phyloP scores from a whole-genome alignment of 2,797 vertebrate genomes.

The Trachurus trachurus region DNA sequence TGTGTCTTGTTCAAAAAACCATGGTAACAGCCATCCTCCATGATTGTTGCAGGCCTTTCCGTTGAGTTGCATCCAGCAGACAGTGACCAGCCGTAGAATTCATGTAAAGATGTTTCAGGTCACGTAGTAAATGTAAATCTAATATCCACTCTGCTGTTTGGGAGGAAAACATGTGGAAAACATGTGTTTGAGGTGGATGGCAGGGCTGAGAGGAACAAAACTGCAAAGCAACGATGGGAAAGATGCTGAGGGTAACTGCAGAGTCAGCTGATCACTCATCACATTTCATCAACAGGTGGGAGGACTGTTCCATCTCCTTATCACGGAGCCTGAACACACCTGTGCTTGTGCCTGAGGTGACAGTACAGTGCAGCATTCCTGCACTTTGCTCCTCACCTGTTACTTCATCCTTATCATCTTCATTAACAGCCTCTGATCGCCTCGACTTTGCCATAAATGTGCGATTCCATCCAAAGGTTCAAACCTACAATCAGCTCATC shows the following conservation, averaged over 20 bases:
- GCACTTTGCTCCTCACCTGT: constrained; percentile 45
- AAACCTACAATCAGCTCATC: neutral
- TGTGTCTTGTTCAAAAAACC: too few species aligned
- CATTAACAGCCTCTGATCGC: constrained; percentile 21
- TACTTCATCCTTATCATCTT: constrained; percentile 28
- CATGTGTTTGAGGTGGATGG: too few species aligned
- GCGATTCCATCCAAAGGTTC: constrained; percentile 43
- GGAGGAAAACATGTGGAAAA: neutral
- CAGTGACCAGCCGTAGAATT: too few species aligned
- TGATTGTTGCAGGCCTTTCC: too few species aligned
- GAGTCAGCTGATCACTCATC: neutral
- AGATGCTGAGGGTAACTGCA: neutral
- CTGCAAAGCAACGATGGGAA: too few species aligned
- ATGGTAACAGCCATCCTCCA: too few species aligned
- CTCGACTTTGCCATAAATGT: constrained; percentile 39
- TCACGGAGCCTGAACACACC: neutral
- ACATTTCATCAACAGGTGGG: neutral
- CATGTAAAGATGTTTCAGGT: too few species aligned
- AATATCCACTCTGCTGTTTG: neutral
- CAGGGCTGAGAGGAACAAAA: too few species aligned
- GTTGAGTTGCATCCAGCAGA: too few species aligned
- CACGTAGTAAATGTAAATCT: neutral
- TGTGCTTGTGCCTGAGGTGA: neutral
- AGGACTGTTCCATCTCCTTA: neutral
- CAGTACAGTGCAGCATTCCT: neutral